Base-by-base conservation (phyloP, 1,140 invertebrate genomes). In the Drosophila bocqueti region DNA sequence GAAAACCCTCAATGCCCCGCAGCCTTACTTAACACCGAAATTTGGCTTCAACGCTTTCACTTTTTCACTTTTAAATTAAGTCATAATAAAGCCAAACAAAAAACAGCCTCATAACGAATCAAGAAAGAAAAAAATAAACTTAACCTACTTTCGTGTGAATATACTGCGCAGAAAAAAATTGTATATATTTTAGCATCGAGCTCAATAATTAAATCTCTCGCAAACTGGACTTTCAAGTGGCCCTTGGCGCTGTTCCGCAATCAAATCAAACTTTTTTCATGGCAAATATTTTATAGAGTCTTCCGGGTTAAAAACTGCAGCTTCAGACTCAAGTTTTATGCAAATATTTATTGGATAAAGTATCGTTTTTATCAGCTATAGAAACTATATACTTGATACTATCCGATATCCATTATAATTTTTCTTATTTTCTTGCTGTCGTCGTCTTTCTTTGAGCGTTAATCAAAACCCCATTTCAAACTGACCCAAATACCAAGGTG, bases 11-110 rank as follows among this genome's bases (percentile, higher is more conserved):
- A 45, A 11, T 34, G 72, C 49, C 40, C 26, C 36, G 24, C 24
- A 18, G 66, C 59, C 49, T 86, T 87, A 87, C 65, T 69, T 69
- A 86, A 86, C 69, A 66, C 29, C 60, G 18, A 71, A 71, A 73
- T 65, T 59, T 46, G 59, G 46, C 61, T 46, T 43, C 54, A 66
- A 75, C 77, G 84, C 84, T 87, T 87, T 87, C 84, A 87, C 84
- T 87, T 87, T 87, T 87, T 87, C 84, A 87, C 84, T 87, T 87
- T 87, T 89, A 84, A 87, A 87, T 89, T 87, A 87, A 87, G 84
- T 89, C 84, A 90, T 89, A 84, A 89, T 78, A 83, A 83, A 85
- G 29, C 36, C 43, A 60, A 58, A 65, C 58, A 43, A 31, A 68
- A 45, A 45, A 83, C 34, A 49, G 29, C 21, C 49, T 34, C 45